Evolutionary conservation across 1,140 invertebrate species (phyloP).

Genomic region (Anoplolepis gracilipes): DNA sequence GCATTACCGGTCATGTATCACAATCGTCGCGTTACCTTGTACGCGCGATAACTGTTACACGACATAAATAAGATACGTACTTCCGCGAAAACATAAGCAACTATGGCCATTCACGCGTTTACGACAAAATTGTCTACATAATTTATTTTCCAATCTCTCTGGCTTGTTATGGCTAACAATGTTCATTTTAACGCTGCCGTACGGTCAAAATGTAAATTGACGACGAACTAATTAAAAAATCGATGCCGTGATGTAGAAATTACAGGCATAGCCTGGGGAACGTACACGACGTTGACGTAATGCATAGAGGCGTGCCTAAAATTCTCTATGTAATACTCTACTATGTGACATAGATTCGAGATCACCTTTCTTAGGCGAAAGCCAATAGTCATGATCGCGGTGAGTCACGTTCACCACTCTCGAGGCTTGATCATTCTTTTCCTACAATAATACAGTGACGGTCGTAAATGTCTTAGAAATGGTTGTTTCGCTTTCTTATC

Average conservation of each 20-base stretch:
- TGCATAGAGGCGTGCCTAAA: constrained; percentile 69
- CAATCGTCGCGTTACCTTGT: neutral
- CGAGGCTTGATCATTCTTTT: constrained; percentile 31
- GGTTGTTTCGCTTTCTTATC: neutral
- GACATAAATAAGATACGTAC: constrained; percentile 1
- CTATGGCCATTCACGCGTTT: neutral
- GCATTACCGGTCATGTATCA: neutral
- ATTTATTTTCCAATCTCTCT: neutral
- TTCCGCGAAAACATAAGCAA: neutral
- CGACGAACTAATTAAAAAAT: constrained; percentile 65
- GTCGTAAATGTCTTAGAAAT: neutral
- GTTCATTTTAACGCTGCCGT: neutral
- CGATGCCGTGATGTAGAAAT: constrained; percentile 51
- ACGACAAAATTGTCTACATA: neutral
- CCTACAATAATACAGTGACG: neutral
- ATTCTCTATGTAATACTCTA: constrained; percentile 71
- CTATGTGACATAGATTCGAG: constrained; percentile 72
- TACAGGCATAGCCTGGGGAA: constrained; percentile 26
- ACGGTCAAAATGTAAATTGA: neutral
- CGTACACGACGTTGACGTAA: constrained; percentile 58
- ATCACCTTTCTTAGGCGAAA: constrained; percentile 71
- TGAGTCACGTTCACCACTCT: constrained; percentile 32
- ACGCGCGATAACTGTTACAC: neutral
- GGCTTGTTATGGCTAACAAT: neutral
- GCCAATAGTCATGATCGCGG: constrained; percentile 61